These are phyloP conservation scores for Drepanosiphum platanoidis DNA, from an alignment of 2,888 invertebrate species.

Conservation along the genomic window DNA sequence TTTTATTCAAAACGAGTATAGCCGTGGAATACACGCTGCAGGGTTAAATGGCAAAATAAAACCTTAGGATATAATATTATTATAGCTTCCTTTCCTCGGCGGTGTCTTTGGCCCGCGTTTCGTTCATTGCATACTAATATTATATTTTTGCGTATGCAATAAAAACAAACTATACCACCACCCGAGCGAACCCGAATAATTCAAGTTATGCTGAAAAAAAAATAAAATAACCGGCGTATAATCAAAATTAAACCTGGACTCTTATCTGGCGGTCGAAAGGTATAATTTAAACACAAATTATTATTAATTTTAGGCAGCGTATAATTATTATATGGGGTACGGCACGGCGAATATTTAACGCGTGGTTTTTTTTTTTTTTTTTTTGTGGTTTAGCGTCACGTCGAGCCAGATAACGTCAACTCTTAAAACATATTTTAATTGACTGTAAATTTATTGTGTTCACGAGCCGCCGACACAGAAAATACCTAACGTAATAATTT, in stretches of 20 bases:
- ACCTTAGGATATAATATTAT: background rate
- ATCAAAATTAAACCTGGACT: background rate
- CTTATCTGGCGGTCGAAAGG: background rate
- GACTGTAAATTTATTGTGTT: background rate
- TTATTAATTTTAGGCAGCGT: background rate
- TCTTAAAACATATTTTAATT: background rate
- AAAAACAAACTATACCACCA: conserved; percentile 28
- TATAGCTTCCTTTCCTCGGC: background rate
- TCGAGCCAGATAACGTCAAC: background rate
- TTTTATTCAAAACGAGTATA: background rate
- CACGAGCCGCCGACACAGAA: background rate
- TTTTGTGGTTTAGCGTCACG: background rate
- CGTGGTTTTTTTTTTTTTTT: too few species aligned
- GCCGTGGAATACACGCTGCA: too few species aligned
- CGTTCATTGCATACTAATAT: background rate
- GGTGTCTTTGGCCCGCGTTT: background rate
- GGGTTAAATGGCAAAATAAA: background rate
- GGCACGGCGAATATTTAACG: background rate
- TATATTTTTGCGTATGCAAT: background rate
- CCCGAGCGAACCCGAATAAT: background rate
- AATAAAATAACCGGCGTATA: background rate
- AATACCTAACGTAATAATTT: too few species aligned
- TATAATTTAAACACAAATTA: background rate
- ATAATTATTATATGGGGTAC: background rate
- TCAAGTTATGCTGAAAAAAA: background rate